Conservation (phyloP, 2,888 invertebrate species). For the Drosophila mercatorum region DNA sequence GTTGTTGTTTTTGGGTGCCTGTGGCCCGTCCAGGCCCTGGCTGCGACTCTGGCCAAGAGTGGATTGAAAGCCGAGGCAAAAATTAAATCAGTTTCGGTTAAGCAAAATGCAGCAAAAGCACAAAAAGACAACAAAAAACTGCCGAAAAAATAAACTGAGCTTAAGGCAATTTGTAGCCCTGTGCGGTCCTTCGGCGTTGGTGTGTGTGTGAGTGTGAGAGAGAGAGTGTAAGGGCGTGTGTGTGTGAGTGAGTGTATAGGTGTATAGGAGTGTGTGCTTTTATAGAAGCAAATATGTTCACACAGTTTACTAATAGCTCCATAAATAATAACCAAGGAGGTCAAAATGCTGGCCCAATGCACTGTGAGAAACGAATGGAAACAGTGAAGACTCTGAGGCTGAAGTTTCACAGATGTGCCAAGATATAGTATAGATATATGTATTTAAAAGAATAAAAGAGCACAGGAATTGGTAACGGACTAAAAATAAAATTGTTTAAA, state of each 20-base stretch:
- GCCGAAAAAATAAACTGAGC: slow-evolving; percentile 51
- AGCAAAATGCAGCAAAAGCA: slow-evolving; percentile 50
- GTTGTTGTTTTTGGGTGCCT: slow-evolving; percentile 47
- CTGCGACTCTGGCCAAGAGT: slow-evolving; percentile 21
- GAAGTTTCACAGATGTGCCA: too few species aligned
- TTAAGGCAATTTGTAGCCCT: slow-evolving; percentile 79
- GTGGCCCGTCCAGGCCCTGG: slow-evolving; percentile 17
- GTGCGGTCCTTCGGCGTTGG: slow-evolving; percentile 71
- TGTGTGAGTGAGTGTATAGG: slow-evolving; percentile 14
- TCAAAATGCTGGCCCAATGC: slow-evolving; percentile 57
- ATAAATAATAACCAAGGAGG: slow-evolving; percentile 83
- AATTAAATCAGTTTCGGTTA: slow-evolving; percentile 78
- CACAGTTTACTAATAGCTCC: slow-evolving; percentile 83
- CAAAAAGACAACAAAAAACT: slow-evolving; percentile 18
- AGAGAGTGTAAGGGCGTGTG: background rate
- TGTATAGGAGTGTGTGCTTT: slow-evolving; percentile 34
- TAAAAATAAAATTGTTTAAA: too few species aligned
- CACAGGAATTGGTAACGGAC: too few species aligned
- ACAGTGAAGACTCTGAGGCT: too few species aligned
- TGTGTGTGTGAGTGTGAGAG: slow-evolving; percentile 1
- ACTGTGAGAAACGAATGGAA: slow-evolving; percentile 38
- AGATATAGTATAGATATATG: too few species aligned
- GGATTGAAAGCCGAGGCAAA: slow-evolving; percentile 68
- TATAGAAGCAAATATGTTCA: slow-evolving; percentile 75
- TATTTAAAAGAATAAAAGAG: too few species aligned